Base-by-base conservation (phyloP, 2,888 invertebrate genomes). In the Ashinkailepas kermadecensis region DNA sequence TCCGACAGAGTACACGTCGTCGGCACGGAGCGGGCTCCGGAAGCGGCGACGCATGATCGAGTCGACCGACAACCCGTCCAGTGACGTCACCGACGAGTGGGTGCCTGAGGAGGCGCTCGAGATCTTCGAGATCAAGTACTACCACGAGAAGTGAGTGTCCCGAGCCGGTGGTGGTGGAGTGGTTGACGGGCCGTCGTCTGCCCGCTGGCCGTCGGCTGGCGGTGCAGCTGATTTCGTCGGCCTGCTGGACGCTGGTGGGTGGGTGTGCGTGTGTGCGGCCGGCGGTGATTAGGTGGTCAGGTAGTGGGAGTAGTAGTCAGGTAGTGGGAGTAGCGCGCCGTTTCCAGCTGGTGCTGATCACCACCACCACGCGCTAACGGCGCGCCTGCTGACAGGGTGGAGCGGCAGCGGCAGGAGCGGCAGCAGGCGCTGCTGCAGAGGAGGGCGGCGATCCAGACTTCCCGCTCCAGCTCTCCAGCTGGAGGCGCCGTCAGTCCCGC, bases 81-180 rank as follows among this genome's bases (percentile, higher is more conserved):
- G 98, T 0, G 95, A 96, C 89, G 95, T 97, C 18, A 92, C 93
- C 0, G 97, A 98, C 88, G 94, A 95, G 86, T 98, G 98, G 98
- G 94, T 97, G 0, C 96, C 96, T 85, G 98, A 99, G 88, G 96
- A 97, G 85, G 94, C 95, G 87, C 88, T 99, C 78, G 97, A 98
- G 86, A 88, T 99, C 67, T 98, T 97, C 97, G 97, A 98, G 89
- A 96, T 98, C 83, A 95, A 95, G 86, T 93, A 94, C 86, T 96
- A 79, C 79, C 58, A 74, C 74, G 74, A 74, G 54, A 74, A 74
- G 74, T 74, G 15, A 9, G 74, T 56, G 39, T 39, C 39, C 39
- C 2, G 39, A 39, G 39, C 39, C 39, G 39, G 39, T 39, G 39
- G 39, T 39, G 39, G 39, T 39, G 4, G 39, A 39, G 39, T 39